Base-by-base conservation (phyloP, 2,888 invertebrate genomes). In the Sycophila texana region DNA sequence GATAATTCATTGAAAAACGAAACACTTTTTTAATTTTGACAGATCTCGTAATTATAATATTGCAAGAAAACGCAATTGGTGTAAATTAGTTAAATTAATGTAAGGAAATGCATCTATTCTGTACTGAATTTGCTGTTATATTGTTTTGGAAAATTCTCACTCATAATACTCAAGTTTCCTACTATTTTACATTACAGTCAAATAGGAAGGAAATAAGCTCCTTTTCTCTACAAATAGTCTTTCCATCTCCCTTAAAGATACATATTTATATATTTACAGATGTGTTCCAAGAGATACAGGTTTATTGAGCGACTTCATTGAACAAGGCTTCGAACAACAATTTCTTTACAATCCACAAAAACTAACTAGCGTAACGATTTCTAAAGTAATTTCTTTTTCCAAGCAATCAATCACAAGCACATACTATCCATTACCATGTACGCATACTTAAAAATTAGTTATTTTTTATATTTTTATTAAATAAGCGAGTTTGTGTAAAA, bases 401-500 rank as follows among this genome's bases (percentile, higher is more conserved):
- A 78, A 82, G 83, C 79, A 82, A 70, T 72, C 86, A 85, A 84
- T 82, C 86, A 84, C 70, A 82, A 85, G 79, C 78, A 84, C 84
- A 83, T 84, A 83, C 83, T 82, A 87, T 86, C 85, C 87, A 84
- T 84, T 78, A 83, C 83, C 83, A 83, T 84, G 83, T 84, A 84
- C 84, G 83, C 84, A 79, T 84, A 85, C 84, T 84, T 85, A 84
- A 78, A 83, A 85, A 80, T 81, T 83, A 85, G 83, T 86, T 85
- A 85, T 84, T 86, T 83, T 83, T 84, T 83, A 82, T 84, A 81
- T 81, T 80, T 84, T 85, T 85, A 84, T 83, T 87, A 87, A 86
- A 86, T 88, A 88, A 88, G 87, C 87, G 86, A 86, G 87, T 87
- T 84, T 86, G 86, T 88, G 87, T 88, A 88, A 88, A 88, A 89